Conservation (phyloP, 2,888 invertebrate species). For the Orthonevra nobilis region DNA sequence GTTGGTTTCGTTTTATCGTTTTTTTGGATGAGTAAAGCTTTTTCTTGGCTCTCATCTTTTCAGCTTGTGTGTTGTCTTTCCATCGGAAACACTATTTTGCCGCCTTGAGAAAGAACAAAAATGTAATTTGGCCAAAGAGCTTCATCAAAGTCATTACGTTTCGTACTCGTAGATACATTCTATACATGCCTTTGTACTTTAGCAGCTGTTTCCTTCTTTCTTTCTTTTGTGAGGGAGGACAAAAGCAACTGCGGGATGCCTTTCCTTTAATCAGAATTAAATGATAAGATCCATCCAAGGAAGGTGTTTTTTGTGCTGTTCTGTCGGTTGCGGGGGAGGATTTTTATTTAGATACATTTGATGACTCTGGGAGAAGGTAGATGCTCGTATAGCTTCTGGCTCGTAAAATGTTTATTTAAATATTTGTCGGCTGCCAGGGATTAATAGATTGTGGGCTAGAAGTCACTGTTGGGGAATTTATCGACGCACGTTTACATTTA, state of each 20-base stretch:
- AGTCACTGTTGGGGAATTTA: not conserved
- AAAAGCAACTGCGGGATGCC: too few species aligned
- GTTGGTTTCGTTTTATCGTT: not conserved
- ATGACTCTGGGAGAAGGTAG: conserved; percentile 30
- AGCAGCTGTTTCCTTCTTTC: conserved; percentile 25
- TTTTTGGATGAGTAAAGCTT: not conserved
- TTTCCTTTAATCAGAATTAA: conserved; percentile 59
- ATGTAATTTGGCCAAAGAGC: conserved; percentile 38
- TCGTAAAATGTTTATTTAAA: conserved; percentile 65
- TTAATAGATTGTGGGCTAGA: conserved; percentile 39
- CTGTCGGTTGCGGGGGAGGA: not conserved
- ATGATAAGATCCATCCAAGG: conserved; percentile 51
- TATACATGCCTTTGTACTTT: conserved; percentile 3
- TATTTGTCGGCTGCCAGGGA: conserved; percentile 34
- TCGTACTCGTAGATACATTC: conserved; percentile 1
- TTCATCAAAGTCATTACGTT: conserved; percentile 38
- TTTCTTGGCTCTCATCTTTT: not conserved
- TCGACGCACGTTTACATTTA: not conserved
- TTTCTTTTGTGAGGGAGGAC: not conserved
- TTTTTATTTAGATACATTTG: conserved; percentile 46
- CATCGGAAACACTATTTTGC: not conserved
- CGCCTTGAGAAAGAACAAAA: not conserved
- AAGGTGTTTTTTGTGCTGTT: not conserved
- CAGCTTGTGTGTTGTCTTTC: conserved; percentile 4
- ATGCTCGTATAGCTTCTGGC: conserved; percentile 10